phyloP scores from a whole-genome alignment of 2,113 vertebrate genomes.

The Oceanites oceanicus region DNA sequence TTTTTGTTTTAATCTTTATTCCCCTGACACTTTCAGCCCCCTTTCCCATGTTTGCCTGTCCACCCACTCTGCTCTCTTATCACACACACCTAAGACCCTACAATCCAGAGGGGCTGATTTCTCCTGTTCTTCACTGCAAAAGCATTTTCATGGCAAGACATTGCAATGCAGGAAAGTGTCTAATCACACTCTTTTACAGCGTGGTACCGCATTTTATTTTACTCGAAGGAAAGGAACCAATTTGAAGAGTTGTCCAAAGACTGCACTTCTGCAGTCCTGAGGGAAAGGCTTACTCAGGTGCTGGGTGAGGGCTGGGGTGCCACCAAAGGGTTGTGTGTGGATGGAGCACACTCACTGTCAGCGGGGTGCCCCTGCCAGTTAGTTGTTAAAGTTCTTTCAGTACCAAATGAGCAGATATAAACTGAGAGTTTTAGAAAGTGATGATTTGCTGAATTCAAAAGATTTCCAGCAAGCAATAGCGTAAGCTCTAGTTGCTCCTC shows the following conservation, averaged over 20 bases:
- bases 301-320: not conserved
- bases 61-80: not conserved
- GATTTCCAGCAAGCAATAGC: not conserved
- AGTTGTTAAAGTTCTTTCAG: not conserved
- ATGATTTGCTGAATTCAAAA: not conserved
- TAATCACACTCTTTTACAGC: rapidly evolving
- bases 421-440: not conserved
- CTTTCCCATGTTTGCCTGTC: not conserved
- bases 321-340: not conserved
- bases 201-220: not conserved
- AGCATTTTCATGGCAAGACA: not conserved
- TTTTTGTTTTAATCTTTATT: not conserved
- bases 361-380: not conserved
- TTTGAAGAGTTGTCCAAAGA: not conserved
- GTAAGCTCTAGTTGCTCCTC: not conserved
- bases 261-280: not conserved
- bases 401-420: not conserved
- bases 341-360: not conserved
- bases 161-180: not conserved
- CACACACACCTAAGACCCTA: not conserved
- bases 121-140: not conserved
- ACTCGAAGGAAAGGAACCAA: not conserved
- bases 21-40: not conserved
- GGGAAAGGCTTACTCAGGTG: not conserved
- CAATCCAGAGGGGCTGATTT: not conserved